phyloP scores from a whole-genome alignment of 1,140 invertebrate species.

The Monomorium pharaonis region DNA sequence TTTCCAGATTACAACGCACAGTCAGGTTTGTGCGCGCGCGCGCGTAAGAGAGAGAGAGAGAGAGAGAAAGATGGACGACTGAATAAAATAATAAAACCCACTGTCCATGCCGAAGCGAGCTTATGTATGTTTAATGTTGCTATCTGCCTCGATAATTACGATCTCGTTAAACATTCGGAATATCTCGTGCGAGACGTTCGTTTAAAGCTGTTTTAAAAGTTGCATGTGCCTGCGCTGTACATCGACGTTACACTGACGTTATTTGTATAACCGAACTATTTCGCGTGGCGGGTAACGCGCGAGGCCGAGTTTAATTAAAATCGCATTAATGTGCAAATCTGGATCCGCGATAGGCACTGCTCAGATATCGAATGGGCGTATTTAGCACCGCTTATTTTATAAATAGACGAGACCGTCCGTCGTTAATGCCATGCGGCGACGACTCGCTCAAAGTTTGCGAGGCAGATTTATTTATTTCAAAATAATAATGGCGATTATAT shows the following conservation, averaged over 20 bases:
- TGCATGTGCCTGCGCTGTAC: background rate
- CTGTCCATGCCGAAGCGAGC: background rate
- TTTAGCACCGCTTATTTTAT: background rate
- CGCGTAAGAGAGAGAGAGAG: background rate
- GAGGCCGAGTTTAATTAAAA: conserved; percentile 45
- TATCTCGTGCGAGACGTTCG: conserved; percentile 37
- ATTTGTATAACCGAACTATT: conserved; percentile 37
- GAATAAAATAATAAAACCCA: conserved; percentile 43
- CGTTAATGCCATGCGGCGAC: background rate
- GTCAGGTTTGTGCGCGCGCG: background rate
- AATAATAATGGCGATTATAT: conserved; percentile 13
- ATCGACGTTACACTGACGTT: conserved; percentile 23
- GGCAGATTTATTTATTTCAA: conserved; percentile 4
- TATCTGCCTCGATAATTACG: conserved; percentile 51
- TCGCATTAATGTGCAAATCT: conserved; percentile 51
- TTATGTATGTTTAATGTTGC: conserved; percentile 35
- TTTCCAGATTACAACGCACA: conserved; percentile 43
- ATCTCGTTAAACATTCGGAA: conserved; percentile 59
- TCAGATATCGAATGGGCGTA: conserved; percentile 12
- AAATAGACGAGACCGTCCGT: background rate
- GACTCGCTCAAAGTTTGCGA: background rate
- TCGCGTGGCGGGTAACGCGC: background rate
- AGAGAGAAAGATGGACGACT: background rate
- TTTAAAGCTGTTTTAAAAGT: conserved; percentile 34
- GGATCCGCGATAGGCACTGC: conserved; percentile 27